Percentiles rank a stretch among this genome's conserved stretches.
phyloP scores from a whole-genome alignment of 2,113 vertebrate genomes.

The Halcyon senegalensis region DNA sequence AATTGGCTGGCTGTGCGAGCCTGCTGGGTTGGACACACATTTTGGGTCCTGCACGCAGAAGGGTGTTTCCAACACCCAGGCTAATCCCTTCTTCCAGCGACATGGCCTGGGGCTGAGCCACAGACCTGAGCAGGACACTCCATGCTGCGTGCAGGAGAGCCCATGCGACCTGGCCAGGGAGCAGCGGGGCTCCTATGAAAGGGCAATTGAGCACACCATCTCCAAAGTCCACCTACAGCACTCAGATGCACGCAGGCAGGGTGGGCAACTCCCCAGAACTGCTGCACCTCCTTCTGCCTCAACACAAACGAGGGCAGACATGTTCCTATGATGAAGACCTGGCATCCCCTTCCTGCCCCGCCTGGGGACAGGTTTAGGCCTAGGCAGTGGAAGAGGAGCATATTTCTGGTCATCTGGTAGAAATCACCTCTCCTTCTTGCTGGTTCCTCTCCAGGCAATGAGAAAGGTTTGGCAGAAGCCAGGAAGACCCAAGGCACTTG shows the following conservation, averaged over 20 bases:
- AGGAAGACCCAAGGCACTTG: background rate
- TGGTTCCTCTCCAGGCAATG: background rate
- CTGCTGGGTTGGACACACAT: fast-evolving
- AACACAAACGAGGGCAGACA: fast-evolving
- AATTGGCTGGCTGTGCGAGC: background rate
- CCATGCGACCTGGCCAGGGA: background rate
- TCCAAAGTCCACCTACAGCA: background rate
- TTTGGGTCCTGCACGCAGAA: background rate
- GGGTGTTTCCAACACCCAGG: background rate
- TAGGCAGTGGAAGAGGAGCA: background rate
- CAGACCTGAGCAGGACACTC: background rate
- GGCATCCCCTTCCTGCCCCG: background rate
- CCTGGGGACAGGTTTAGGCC: background rate
- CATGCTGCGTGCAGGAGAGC: fast-evolving
- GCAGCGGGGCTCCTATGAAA: background rate
- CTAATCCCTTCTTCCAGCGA: background rate
- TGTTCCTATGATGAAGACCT: background rate
- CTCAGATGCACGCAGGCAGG: background rate
- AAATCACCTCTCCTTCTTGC: background rate
- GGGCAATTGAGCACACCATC: fast-evolving
- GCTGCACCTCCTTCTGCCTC: background rate
- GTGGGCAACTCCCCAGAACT: background rate
- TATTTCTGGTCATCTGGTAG: background rate
- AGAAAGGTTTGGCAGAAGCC: background rate
- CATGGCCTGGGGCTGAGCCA: fast-evolving